These are phyloP conservation scores for Pseudomyrmex cubaensis DNA, from an alignment of 1,140 invertebrate genomes.

Conservation along the genomic window DNA sequence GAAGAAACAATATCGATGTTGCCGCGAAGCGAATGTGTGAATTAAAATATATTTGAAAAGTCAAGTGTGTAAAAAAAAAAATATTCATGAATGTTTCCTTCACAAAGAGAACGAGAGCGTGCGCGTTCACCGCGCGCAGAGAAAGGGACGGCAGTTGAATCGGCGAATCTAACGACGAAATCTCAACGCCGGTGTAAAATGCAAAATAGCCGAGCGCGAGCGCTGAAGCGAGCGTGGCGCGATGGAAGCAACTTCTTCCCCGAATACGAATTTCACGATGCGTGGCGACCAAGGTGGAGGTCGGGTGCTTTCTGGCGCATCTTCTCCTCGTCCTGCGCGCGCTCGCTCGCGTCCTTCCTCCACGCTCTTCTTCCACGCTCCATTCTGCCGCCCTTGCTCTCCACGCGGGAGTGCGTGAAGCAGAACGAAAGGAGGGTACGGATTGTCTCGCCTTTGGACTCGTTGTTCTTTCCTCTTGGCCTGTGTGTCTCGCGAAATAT, in stretches of 20 bases:
- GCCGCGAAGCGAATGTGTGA: background rate
- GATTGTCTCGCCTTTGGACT: conserved; percentile 60
- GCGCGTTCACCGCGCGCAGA: background rate
- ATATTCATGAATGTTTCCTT: background rate
- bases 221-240: conserved; percentile 42
- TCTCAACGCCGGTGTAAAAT: conserved; percentile 74
- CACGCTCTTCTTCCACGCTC: conserved; percentile 14
- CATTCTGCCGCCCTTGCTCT: conserved; percentile 42
- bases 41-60: background rate
- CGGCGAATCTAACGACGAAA: conserved; percentile 76
- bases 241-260: conserved; percentile 59
- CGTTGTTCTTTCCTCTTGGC: conserved; percentile 38
- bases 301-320: conserved; percentile 62
- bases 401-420: conserved; percentile 73
- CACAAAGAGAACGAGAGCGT: conserved; percentile 1
- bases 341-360: conserved; percentile 21
- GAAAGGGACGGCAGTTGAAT: conserved; percentile 24
- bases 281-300: conserved; percentile 78
- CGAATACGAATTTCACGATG: conserved; percentile 76
- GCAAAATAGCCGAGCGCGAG: conserved; percentile 67
- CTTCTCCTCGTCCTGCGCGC: conserved; percentile 51
- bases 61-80: background rate
- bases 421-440: conserved; percentile 69
- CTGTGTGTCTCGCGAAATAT: conserved; percentile 24
- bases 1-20: background rate